phyloP scores from a whole-genome alignment of 1,140 invertebrate genomes.

The Chlorops oryzae region DNA sequence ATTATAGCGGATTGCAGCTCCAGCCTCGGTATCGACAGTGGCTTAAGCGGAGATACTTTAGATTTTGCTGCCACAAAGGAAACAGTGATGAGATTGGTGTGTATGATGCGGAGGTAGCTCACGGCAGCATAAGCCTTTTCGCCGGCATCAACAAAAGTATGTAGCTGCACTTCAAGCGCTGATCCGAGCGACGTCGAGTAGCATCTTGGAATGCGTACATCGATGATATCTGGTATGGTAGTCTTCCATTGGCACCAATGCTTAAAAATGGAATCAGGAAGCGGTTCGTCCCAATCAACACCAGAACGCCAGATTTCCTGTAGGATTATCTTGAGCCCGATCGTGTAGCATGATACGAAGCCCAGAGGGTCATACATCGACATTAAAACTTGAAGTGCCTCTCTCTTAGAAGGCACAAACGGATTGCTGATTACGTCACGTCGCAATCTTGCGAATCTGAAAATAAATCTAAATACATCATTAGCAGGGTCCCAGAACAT shows the following conservation, averaged over 20 bases:
- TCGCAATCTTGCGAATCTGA: too few species aligned
- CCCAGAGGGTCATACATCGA: too few species aligned
- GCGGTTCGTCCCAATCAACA: background rate
- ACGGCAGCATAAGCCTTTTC: background rate
- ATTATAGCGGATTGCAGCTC: slow-evolving; percentile 44
- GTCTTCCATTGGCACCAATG: background rate
- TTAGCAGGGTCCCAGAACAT: too few species aligned
- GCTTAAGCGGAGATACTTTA: background rate
- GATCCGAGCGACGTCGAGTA: background rate
- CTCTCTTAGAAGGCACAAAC: too few species aligned
- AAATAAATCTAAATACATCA: too few species aligned
- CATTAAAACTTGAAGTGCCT: too few species aligned
- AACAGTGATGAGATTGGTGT: background rate
- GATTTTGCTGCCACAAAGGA: background rate
- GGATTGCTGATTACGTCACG: too few species aligned
- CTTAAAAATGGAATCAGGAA: background rate
- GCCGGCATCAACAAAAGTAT: too few species aligned
- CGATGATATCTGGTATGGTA: background rate
- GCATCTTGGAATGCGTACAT: background rate
- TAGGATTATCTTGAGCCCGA: background rate
- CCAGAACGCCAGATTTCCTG: slow-evolving; percentile 8
- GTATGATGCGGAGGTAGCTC: background rate
- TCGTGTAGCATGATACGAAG: background rate
- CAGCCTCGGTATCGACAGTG: slow-evolving; percentile 38
- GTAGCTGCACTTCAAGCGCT: background rate